These are phyloP conservation scores for Cavia porcellus DNA, from an alignment of 2,113 vertebrate genomes.

Conservation along the genomic window DNA sequence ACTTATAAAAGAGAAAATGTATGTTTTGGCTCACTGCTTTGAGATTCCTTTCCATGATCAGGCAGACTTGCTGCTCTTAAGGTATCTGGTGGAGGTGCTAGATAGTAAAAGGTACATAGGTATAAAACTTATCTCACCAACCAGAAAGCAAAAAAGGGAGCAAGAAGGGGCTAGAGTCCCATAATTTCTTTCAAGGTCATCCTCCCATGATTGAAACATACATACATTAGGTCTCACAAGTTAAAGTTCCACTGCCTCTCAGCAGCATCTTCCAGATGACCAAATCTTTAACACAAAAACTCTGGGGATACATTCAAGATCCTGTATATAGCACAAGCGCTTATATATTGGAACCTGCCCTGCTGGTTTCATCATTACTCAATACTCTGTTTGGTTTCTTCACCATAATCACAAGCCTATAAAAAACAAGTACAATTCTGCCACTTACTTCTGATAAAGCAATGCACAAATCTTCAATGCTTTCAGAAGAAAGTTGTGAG, in stretches of 20 bases:
- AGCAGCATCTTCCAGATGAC: neutral
- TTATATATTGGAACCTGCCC: neutral
- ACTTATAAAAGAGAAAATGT: neutral
- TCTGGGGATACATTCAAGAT: neutral
- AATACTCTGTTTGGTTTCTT: neutral
- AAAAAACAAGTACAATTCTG: neutral
- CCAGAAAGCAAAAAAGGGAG: neutral
- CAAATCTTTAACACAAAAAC: neutral
- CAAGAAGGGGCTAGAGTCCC: neutral
- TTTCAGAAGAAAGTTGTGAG: neutral
- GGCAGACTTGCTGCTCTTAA: neutral
- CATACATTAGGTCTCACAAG: neutral
- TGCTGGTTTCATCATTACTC: neutral
- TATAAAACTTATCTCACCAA: neutral
- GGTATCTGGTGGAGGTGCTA: too few species aligned
- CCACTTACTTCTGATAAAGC: neutral
- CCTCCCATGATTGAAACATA: neutral
- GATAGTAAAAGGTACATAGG: neutral
- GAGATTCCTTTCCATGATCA: neutral
- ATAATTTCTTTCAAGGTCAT: neutral
- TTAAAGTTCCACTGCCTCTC: neutral
- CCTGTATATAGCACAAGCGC: neutral
- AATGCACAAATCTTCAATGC: neutral
- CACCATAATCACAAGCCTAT: neutral
- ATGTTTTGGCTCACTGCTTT: neutral